phyloP scores from a whole-genome alignment of 2,113 vertebrate species.

The Siphamia tubifer region DNA sequence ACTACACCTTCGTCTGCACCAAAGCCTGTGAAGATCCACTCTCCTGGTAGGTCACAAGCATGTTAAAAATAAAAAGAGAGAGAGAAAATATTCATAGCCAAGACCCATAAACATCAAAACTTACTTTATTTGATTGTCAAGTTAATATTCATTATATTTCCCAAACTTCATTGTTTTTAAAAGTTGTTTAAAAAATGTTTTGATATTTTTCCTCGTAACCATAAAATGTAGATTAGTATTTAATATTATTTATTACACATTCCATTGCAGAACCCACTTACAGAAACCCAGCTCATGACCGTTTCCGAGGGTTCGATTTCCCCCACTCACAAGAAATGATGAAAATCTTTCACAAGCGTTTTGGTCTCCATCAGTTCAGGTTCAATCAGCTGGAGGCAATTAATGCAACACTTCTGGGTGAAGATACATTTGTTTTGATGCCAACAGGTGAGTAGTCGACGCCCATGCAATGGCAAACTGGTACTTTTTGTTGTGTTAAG shows the following conservation, averaged over 20 bases:
- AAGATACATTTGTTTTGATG: slow-evolving; percentile 95
- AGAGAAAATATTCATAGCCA: too few species aligned
- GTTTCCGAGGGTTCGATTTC: slow-evolving; percentile 85
- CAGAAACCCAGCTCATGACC: slow-evolving; percentile 80
- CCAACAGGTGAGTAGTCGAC: slow-evolving; percentile 87
- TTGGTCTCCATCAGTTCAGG: slow-evolving; percentile 93
- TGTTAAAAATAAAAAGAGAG: not conserved
- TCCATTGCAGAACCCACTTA: slow-evolving; percentile 67
- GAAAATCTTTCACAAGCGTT: slow-evolving; percentile 93
- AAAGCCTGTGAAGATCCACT: slow-evolving; percentile 46
- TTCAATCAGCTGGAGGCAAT: slow-evolving; percentile 97
- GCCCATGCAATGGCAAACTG: too few species aligned
- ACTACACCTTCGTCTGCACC: slow-evolving; percentile 38
- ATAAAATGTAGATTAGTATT: too few species aligned
- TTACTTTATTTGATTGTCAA: too few species aligned
- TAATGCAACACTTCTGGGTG: slow-evolving; percentile 88
- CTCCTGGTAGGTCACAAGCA: slow-evolving; percentile 61
- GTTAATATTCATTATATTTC: too few species aligned
- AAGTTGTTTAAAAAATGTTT: too few species aligned
- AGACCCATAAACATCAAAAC: too few species aligned
- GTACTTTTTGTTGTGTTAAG: too few species aligned
- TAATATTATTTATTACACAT: too few species aligned
- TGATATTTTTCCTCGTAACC: too few species aligned
- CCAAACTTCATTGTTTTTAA: too few species aligned
- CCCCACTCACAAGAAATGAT: slow-evolving; percentile 91